These are phyloP conservation scores for Saccopteryx bilineata DNA, from an alignment of 2,113 vertebrate genomes.

Conservation along the genomic window DNA sequence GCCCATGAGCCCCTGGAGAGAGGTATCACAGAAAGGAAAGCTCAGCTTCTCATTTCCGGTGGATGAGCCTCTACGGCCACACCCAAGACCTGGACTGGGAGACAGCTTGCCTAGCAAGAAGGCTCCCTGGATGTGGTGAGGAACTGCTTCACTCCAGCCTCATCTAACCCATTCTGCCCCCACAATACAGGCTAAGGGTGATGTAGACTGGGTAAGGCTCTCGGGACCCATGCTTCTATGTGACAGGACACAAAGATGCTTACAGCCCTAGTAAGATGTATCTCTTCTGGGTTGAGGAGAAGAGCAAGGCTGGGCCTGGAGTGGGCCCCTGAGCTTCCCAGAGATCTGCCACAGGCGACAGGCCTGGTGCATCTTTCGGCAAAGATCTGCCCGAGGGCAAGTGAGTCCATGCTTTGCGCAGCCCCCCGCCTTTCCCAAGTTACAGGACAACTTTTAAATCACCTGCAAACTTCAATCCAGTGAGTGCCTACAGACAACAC, in stretches of 20 bases:
- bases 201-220: background rate
- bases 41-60: background rate
- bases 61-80: background rate
- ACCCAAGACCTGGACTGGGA: background rate
- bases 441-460: conserved; percentile 55
- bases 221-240: background rate
- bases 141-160: background rate
- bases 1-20: background rate
- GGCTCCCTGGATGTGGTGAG: background rate
- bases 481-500: conserved; percentile 43
- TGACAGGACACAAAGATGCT: background rate
- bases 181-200: background rate
- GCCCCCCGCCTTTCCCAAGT: background rate
- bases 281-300: background rate
- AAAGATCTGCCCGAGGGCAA: background rate
- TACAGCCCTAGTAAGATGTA: background rate
- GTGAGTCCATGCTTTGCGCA: background rate
- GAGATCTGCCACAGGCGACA: background rate
- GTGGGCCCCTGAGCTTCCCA: background rate
- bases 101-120: background rate
- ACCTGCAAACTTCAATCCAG: conserved; percentile 67
- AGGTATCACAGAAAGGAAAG: background rate
- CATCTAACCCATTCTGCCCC: background rate
- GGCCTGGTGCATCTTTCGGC: background rate
- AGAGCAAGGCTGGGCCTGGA: background rate